phyloP scores from a whole-genome alignment of 2,888 invertebrate species.

The Eudemis profundana region DNA sequence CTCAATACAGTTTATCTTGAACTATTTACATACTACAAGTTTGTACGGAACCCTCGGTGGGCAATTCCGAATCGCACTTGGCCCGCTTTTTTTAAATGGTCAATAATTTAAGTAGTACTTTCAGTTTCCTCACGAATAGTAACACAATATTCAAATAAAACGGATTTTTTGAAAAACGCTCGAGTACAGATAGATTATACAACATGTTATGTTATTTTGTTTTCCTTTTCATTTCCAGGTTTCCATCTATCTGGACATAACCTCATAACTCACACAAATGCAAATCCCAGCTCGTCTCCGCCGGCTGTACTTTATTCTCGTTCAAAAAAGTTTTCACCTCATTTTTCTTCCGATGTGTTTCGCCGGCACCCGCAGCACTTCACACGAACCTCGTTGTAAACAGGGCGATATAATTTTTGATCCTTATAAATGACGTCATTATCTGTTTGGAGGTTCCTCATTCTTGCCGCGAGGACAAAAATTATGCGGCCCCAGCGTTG shows the following conservation, averaged over 20 bases:
- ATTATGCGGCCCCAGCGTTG: slow-evolving; percentile 47
- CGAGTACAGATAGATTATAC: background rate
- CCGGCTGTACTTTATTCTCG: slow-evolving; percentile 7
- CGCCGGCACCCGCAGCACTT: slow-evolving; percentile 9
- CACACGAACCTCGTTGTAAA: slow-evolving; percentile 38
- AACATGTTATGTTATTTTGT: background rate
- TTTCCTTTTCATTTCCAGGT: background rate
- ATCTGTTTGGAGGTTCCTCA: slow-evolving; percentile 46
- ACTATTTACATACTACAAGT: too few relatives aligned
- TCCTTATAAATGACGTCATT: slow-evolving; percentile 50
- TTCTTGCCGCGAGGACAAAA: slow-evolving; percentile 45
- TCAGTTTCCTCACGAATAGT: too few relatives aligned
- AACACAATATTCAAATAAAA: too few relatives aligned
- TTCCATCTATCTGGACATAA: background rate
- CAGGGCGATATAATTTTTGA: slow-evolving; percentile 44
- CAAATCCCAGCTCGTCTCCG: background rate
- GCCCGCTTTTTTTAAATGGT: too few relatives aligned
- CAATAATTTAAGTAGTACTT: too few relatives aligned
- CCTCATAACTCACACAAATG: background rate
- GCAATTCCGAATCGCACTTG: too few relatives aligned
- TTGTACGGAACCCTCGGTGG: too few relatives aligned
- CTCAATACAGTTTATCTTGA: too few relatives aligned
- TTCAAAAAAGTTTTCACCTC: slow-evolving; percentile 24
- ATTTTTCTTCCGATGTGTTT: slow-evolving; percentile 22
- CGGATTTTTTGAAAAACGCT: too few relatives aligned